A percentile compares a stretch with the other conserved stretches of the same genome.
These are phyloP conservation scores for Hestina assimilis DNA, from an alignment of 1,140 invertebrate genomes.

Conservation along the genomic window DNA sequence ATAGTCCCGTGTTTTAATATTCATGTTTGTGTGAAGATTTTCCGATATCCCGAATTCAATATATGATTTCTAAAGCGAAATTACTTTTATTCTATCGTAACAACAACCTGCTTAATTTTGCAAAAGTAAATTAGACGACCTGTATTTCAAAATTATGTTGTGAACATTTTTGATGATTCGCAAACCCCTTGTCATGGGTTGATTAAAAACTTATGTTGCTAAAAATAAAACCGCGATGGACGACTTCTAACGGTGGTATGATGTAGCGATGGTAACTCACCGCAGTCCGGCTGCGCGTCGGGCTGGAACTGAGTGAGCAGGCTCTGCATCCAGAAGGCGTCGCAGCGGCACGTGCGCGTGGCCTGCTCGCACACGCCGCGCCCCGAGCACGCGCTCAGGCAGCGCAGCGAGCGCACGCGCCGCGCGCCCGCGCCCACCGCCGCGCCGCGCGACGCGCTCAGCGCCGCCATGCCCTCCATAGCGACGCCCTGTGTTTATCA, in stretches of 20 bases:
- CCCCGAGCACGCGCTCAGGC: constrained; percentile 95
- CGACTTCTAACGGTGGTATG: no score
- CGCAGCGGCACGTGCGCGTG: constrained; percentile 91
- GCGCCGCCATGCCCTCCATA: constrained; percentile 48
- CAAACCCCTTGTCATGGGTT: no score
- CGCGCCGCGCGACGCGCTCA: constrained; percentile 54
- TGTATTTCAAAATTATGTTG: no score
- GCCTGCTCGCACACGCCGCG: constrained; percentile 93
- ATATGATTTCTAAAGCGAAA: no score
- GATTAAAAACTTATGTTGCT: neutral
- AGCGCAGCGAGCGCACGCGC: constrained; percentile 88
- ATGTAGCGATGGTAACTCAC: constrained; percentile 31
- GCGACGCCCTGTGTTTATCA: constrained; percentile 47
- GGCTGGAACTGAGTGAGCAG: constrained; percentile 70
- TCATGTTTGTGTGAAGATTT: no score
- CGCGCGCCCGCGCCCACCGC: constrained; percentile 79
- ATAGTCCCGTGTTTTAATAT: no score
- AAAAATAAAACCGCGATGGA: neutral
- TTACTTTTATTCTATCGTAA: no score
- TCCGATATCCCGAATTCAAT: no score
- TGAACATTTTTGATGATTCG: no score
- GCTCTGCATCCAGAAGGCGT: constrained; percentile 97
- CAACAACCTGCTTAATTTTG: no score
- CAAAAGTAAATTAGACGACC: no score
- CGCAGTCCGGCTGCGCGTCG: constrained; percentile 78